Percentiles rank a stretch among this genome's conserved stretches.
These are phyloP conservation scores for Lepidostoma basale DNA, from an alignment of 1,140 invertebrate genomes.

Conservation along the genomic window DNA sequence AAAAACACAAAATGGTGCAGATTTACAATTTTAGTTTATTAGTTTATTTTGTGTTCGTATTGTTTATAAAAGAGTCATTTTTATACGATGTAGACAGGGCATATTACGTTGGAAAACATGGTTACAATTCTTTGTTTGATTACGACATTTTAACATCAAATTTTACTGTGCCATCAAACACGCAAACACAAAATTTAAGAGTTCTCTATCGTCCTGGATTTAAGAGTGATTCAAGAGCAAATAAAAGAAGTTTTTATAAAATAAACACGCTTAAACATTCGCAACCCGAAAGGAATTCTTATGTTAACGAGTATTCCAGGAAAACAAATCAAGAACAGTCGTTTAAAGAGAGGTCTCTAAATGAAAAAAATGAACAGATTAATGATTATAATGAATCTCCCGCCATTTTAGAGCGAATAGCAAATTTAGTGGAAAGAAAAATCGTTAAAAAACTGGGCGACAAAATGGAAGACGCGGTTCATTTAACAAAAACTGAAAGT, in stretches of 20 bases:
- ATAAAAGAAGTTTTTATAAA: conserved; percentile 11
- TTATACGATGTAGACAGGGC: conserved; percentile 15
- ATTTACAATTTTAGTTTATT: no score
- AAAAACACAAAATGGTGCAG: no score
- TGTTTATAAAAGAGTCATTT: not conserved
- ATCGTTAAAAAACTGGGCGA: not conserved
- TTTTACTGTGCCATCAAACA: conserved; percentile 6
- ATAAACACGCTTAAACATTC: conserved; percentile 11
- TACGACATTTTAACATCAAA: conserved; percentile 1
- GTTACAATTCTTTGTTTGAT: conserved; percentile 1
- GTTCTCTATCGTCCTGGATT: not conserved
- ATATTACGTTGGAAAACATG: conserved; percentile 21
- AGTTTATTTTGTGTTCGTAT: not conserved
- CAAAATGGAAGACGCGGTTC: not conserved
- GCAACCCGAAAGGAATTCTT: not conserved
- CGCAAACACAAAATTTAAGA: not conserved
- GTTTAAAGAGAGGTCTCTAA: not conserved
- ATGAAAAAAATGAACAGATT: not conserved
- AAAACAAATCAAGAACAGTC: not conserved
- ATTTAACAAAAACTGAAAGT: no score
- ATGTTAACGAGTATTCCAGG: not conserved
- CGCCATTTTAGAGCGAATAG: not conserved
- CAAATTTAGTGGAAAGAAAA: not conserved
- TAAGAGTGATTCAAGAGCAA: not conserved
- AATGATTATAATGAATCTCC: conserved; percentile 1